phyloP scores from a whole-genome alignment of 1,140 invertebrate genomes.

The Steinernema feltiae region DNA sequence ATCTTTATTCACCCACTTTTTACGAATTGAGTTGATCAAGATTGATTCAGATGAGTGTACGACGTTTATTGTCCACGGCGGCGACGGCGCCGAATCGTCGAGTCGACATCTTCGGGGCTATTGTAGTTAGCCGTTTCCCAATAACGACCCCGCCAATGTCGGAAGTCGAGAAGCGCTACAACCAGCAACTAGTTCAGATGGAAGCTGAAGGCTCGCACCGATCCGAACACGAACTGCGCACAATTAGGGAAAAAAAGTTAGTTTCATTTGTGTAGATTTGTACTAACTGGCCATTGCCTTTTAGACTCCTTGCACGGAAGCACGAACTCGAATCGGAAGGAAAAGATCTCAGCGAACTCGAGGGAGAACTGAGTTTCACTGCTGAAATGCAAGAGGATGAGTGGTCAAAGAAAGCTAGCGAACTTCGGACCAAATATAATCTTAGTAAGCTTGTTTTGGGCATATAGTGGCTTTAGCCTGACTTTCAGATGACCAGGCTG shows the following conservation, averaged over 20 bases:
- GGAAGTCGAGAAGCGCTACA: slow-evolving; percentile 39
- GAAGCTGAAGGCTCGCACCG: slow-evolving; percentile 44
- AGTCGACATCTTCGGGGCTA: slow-evolving; percentile 35
- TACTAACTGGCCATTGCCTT: neutral
- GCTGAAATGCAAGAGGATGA: slow-evolving; percentile 40
- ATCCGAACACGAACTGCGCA: slow-evolving; percentile 45
- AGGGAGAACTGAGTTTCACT: slow-evolving; percentile 49
- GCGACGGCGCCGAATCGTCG: neutral
- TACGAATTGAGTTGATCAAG: too few relatives aligned
- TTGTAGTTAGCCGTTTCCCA: slow-evolving; percentile 38
- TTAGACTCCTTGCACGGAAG: slow-evolving; percentile 46
- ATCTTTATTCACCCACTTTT: too few relatives aligned
- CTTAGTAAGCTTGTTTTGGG: slow-evolving; percentile 32
- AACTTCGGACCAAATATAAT: slow-evolving; percentile 24
- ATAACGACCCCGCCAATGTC: slow-evolving; percentile 48
- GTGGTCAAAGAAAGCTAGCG: slow-evolving; percentile 34
- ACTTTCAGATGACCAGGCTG: neutral
- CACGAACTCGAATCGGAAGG: slow-evolving; percentile 44
- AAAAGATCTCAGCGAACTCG: slow-evolving; percentile 53
- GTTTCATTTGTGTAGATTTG: slow-evolving; percentile 21
- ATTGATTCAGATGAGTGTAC: neutral
- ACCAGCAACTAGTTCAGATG: slow-evolving; percentile 7
- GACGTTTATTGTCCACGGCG: neutral
- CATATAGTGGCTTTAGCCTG: too few relatives aligned
- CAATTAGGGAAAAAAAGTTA: slow-evolving; percentile 47